A percentile compares a stretch with the other conserved stretches of the same genome.
Evolutionary conservation across 2,888 invertebrate species (phyloP).

Genomic region (Hypomecis punctinalis): DNA sequence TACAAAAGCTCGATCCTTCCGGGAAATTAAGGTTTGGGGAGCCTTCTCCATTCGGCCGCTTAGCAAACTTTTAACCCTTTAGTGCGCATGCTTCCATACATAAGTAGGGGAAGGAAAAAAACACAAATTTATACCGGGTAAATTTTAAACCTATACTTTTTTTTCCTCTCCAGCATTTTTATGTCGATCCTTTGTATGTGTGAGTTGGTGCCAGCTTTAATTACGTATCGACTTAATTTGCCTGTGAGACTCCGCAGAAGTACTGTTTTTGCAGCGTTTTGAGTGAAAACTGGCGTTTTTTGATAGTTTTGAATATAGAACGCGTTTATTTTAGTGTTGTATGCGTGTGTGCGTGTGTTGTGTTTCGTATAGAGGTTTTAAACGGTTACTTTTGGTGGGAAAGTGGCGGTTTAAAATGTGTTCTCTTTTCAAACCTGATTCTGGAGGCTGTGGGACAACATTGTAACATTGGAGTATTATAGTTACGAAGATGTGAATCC

Average conservation of each 20-base stretch:
- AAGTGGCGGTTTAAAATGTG: conserved; percentile 43
- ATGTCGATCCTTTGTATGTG: conserved; percentile 83
- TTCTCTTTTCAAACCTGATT: conserved; percentile 28
- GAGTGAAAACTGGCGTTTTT: conserved; percentile 48
- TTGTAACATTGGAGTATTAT: conserved; percentile 42
- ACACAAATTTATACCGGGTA: conserved; percentile 85
- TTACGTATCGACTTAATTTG: conserved; percentile 86
- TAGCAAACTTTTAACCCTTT: conserved; percentile 73
- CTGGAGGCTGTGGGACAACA: conserved; percentile 35
- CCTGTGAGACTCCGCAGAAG: conserved; percentile 68
- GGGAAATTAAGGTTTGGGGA: conserved; percentile 8
- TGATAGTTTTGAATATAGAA: conserved; percentile 38
- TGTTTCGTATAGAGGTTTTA: conserved; percentile 33
- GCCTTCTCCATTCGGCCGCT: conserved; percentile 42
- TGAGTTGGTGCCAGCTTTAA: conserved; percentile 81
- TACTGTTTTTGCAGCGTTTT: conserved; percentile 42
- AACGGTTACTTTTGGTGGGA: conserved; percentile 66
- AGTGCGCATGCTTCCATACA: conserved; percentile 83
- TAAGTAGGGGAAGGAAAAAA: conserved; percentile 83
- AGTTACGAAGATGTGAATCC: conserved; percentile 45
- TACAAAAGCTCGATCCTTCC: conserved; percentile 34
- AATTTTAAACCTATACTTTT: conserved; percentile 85
- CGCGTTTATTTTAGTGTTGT: conserved; percentile 39
- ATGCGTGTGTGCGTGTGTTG: conserved; percentile 40
- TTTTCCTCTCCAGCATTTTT: conserved; percentile 81